Evolutionary conservation across 1,140 invertebrate species (phyloP).

Genomic region (Episyrphus balteatus): DNA sequence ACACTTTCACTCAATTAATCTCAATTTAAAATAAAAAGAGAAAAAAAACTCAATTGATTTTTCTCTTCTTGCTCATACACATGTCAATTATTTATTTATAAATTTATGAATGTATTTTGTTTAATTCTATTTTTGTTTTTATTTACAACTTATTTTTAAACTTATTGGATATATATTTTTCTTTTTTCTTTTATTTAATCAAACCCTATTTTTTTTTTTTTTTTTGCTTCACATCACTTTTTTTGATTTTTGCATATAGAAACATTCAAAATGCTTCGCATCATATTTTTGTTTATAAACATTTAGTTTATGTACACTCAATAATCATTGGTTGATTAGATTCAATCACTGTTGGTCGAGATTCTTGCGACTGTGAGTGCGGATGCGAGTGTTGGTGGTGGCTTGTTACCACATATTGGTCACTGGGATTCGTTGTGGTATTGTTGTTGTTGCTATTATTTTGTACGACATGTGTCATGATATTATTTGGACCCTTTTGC

Average conservation of each 20-base stretch:
- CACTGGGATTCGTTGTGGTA: slow-evolving; percentile 6
- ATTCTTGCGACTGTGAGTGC: slow-evolving; percentile 48
- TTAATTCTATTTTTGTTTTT: slow-evolving; percentile 7
- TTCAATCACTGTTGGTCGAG: slow-evolving; percentile 69
- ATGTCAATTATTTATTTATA: slow-evolving; percentile 21
- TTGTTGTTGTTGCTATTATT: slow-evolving; percentile 10
- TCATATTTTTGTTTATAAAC: not conserved
- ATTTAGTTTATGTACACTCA: slow-evolving; percentile 60
- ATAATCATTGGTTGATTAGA: slow-evolving; percentile 76
- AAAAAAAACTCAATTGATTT: not conserved
- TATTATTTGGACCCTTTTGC: slow-evolving; percentile 10
- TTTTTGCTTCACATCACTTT: not conserved
- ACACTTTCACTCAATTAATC: too few relatives aligned
- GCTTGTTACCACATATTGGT: slow-evolving; percentile 12
- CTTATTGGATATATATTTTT: not conserved
- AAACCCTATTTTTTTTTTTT: not conserved
- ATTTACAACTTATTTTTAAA: slow-evolving; percentile 5
- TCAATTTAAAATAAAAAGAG: too few relatives aligned
- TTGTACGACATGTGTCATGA: slow-evolving; percentile 31
- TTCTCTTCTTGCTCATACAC: slow-evolving; percentile 17
- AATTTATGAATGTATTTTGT: slow-evolving; percentile 7
- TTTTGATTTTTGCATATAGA: not conserved
- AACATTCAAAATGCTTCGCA: not conserved
- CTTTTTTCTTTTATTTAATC: slow-evolving; percentile 8
- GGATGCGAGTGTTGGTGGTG: slow-evolving; percentile 32